These are phyloP conservation scores for Pachyuromys duprasi DNA, from an alignment of 2,797 vertebrate genomes.

Conservation along the genomic window DNA sequence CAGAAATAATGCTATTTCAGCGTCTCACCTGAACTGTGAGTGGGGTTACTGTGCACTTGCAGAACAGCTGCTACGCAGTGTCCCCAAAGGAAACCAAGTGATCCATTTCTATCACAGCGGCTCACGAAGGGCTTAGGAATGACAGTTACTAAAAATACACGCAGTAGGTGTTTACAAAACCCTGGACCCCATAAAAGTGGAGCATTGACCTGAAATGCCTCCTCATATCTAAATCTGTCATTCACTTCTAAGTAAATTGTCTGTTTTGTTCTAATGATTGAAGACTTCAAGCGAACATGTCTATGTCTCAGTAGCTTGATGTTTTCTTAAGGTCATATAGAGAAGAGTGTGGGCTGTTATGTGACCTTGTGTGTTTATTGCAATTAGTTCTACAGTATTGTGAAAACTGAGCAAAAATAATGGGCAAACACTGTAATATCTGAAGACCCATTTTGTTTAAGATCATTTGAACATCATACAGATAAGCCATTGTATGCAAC, in stretches of 20 bases:
- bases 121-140: conserved; percentile 62
- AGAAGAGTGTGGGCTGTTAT: not conserved
- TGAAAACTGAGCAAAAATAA: conserved; percentile 40
- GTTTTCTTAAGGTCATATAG: not conserved
- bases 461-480: conserved; percentile 29
- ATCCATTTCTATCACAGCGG: conserved; percentile 53
- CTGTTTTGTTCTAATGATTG: conserved; percentile 32
- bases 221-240: conserved; percentile 53
- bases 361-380: conserved; percentile 18
- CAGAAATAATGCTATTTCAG: conserved; percentile 57
- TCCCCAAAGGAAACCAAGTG: conserved; percentile 46
- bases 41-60: not conserved
- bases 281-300: conserved; percentile 20
- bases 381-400: not conserved
- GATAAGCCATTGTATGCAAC: not conserved
- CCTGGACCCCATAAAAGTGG: conserved; percentile 38
- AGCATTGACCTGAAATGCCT: conserved; percentile 62
- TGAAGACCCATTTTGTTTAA: conserved; percentile 44
- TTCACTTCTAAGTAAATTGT: conserved; percentile 61
- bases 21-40: conserved; percentile 53
- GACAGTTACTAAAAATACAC: conserved; percentile 70
- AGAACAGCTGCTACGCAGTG: conserved; percentile 41
- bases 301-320: conserved; percentile 40
- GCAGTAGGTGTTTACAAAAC: not conserved
- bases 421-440: not conserved